These are phyloP conservation scores for Eurytoma adleriae DNA, from an alignment of 2,888 invertebrate species.

Conservation along the genomic window DNA sequence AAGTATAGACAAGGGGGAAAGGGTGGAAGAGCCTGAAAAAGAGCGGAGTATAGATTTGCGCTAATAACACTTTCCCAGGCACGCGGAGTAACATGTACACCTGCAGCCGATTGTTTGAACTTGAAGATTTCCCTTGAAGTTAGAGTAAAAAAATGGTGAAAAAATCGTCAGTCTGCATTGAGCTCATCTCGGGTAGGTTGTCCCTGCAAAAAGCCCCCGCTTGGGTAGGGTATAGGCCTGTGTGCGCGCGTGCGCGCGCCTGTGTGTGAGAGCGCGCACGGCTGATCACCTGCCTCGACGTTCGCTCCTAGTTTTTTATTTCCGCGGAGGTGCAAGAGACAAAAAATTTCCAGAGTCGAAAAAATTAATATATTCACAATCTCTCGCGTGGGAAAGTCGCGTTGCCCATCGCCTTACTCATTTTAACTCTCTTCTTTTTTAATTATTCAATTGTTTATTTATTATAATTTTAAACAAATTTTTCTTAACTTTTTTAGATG, in stretches of 20 bases:
- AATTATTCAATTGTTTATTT: too few relatives aligned
- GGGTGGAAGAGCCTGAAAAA: slow-evolving; percentile 9
- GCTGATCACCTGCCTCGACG: slow-evolving; percentile 56
- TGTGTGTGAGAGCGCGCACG: slow-evolving; percentile 5
- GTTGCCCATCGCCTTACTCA: slow-evolving; percentile 24
- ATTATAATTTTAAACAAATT: too few relatives aligned
- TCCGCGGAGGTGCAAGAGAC: slow-evolving; percentile 57
- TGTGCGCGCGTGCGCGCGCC: slow-evolving; percentile 11
- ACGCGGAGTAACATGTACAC: slow-evolving; percentile 8
- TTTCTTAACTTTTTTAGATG: too few relatives aligned
- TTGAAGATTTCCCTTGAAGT: slow-evolving; percentile 42
- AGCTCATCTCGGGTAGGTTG: slow-evolving; percentile 45
- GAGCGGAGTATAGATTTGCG: slow-evolving; percentile 21
- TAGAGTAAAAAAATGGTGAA: slow-evolving; percentile 37
- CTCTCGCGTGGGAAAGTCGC: slow-evolving; percentile 56
- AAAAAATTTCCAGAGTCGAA: slow-evolving; percentile 54
- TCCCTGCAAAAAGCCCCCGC: slow-evolving; percentile 48
- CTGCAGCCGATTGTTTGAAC: slow-evolving; percentile 34
- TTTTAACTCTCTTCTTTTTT: neutral
- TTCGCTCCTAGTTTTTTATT: slow-evolving; percentile 55
- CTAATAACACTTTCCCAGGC: slow-evolving; percentile 55
- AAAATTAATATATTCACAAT: slow-evolving; percentile 60
- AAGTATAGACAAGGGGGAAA: neutral
- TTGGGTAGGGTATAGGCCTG: neutral
- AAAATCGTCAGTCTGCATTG: slow-evolving; percentile 44